A percentile compares a stretch with the other conserved stretches of the same genome.
Conservation (phyloP, 2,113 vertebrate genomes). For the Dasyornis broadbenti region DNA sequence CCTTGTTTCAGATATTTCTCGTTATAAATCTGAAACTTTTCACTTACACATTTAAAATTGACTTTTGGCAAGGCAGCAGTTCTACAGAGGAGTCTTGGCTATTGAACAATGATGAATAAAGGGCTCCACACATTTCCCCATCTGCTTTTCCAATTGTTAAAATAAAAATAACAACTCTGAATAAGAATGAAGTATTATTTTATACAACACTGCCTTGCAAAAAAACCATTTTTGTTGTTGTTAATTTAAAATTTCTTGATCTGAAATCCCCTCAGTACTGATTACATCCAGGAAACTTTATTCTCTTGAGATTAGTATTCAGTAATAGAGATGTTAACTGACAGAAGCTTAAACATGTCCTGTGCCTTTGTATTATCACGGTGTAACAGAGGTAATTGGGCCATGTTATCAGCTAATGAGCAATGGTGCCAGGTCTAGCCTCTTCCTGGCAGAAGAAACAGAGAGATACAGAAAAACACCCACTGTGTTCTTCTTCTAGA, state of each 20-base stretch:
- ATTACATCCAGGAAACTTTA: background rate
- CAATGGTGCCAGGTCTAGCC: background rate
- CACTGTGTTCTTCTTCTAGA: background rate
- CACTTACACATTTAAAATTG: background rate
- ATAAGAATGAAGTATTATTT: background rate
- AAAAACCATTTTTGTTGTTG: background rate
- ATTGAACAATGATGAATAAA: constrained; percentile 44
- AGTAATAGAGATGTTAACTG: background rate
- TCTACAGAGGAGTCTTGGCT: constrained; percentile 34
- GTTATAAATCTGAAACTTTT: background rate
- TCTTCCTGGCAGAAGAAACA: background rate
- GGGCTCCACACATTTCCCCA: constrained; percentile 15
- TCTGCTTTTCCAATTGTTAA: constrained; percentile 48
- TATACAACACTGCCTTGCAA: background rate
- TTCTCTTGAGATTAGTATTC: background rate
- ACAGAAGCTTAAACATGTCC: background rate
- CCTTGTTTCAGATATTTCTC: background rate
- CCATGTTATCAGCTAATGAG: background rate
- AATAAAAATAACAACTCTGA: constrained; percentile 43
- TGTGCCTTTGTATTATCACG: background rate
- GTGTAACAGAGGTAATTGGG: background rate
- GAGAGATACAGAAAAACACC: background rate
- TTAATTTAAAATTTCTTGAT: background rate
- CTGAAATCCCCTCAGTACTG: background rate
- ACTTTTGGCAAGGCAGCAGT: constrained; percentile 12